Conservation (phyloP, 2,888 invertebrate species). For the Eucriotettix oculatus region DNA sequence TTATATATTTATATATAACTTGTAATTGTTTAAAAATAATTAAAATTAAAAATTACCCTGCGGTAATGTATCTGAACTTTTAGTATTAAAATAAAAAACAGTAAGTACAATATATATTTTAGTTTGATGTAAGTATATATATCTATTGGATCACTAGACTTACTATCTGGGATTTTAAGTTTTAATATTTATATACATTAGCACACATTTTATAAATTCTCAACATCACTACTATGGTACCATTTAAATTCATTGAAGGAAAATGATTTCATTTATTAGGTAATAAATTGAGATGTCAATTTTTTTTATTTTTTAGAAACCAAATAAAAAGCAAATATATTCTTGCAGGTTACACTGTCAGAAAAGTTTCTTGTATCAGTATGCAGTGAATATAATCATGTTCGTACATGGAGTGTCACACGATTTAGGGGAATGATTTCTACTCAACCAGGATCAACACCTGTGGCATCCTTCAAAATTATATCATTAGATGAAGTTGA, state of each 20-base stretch:
- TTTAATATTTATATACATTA: no score
- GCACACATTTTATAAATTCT: no score
- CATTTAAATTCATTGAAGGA: no score
- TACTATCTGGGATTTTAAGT: no score
- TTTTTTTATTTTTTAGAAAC: no score
- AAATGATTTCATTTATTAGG: no score
- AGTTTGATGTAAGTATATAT: not conserved
- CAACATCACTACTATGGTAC: no score
- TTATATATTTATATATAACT: no score
- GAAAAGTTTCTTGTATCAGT: slow-evolving; percentile 92
- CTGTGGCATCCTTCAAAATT: slow-evolving; percentile 93
- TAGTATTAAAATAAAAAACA: not conserved
- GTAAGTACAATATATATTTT: not conserved
- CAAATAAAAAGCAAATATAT: not conserved
- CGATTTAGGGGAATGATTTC: slow-evolving; percentile 97
- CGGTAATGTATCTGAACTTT: no score
- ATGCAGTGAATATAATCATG: slow-evolving; percentile 96
- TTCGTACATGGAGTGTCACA: slow-evolving; percentile 92
- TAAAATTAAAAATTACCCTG: no score
- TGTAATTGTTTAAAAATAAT: no score
- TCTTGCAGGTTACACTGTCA: slow-evolving; percentile 64
- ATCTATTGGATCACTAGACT: not conserved
- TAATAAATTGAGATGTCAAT: no score
- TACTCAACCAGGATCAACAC: slow-evolving; percentile 95
- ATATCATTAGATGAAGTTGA: slow-evolving; percentile 56